Percentiles rank a stretch among this genome's conserved stretches.
Evolutionary conservation across 2,113 vertebrate genomes (phyloP).

Genomic region (Etheostoma cragini): DNA sequence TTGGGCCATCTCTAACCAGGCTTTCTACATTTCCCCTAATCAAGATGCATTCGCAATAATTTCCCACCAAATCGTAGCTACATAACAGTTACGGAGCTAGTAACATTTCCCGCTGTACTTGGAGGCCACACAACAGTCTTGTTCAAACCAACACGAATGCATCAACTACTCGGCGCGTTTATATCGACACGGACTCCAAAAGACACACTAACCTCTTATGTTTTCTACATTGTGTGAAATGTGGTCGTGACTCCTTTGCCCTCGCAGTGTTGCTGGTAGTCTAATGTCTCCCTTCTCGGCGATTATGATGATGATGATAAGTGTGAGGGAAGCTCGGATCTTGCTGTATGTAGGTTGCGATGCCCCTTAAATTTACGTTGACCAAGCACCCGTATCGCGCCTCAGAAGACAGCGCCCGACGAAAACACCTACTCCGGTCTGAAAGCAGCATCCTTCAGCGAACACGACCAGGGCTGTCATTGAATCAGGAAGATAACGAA

Average conservation of each 20-base stretch:
- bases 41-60: slow-evolving; percentile 39
- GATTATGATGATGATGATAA: slow-evolving; percentile 60
- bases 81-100: slow-evolving; percentile 37
- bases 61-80: slow-evolving; percentile 21
- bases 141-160: slow-evolving; percentile 34
- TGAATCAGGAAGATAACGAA: slow-evolving; percentile 59
- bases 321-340: slow-evolving; percentile 70
- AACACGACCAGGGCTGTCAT: slow-evolving; percentile 64
- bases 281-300: slow-evolving; percentile 75
- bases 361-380: slow-evolving; percentile 71
- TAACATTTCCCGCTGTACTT: slow-evolving; percentile 31
- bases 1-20: slow-evolving; percentile 18
- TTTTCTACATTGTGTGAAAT: slow-evolving; percentile 81
- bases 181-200: background rate
- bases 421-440: slow-evolving; percentile 69
- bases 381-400: slow-evolving; percentile 76
- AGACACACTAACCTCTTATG: slow-evolving; percentile 78
- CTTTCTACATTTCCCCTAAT: slow-evolving; percentile 21
- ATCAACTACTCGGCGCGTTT: background rate
- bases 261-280: slow-evolving; percentile 73
- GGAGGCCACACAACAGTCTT: slow-evolving; percentile 45
- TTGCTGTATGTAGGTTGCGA: slow-evolving; percentile 79
- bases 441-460: slow-evolving; percentile 82
- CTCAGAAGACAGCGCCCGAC: slow-evolving; percentile 71
- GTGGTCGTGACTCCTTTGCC: slow-evolving; percentile 82